Conservation (phyloP, 2,888 invertebrate genomes). For the Eupeodes luniger region DNA sequence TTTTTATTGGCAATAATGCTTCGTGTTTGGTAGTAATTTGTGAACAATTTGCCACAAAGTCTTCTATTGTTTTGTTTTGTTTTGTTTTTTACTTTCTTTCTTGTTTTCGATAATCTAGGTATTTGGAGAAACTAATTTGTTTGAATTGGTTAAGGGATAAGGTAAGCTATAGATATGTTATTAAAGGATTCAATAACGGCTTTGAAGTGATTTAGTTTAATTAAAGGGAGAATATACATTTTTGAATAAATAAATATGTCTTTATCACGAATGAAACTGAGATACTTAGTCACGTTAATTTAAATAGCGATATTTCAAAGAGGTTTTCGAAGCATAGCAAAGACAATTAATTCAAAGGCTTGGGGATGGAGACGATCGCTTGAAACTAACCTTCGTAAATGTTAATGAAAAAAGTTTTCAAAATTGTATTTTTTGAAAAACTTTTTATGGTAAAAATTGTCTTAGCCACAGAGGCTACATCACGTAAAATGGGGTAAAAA, state of each 20-base stretch:
- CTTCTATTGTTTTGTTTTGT: background rate
- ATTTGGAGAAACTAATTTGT: constrained; percentile 23
- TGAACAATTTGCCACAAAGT: constrained; percentile 54
- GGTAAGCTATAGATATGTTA: background rate
- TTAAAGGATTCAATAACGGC: constrained; percentile 13
- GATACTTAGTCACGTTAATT: background rate
- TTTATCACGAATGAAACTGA: constrained; percentile 1
- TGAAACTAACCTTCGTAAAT: no score
- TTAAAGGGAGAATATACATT: background rate
- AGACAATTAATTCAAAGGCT: background rate
- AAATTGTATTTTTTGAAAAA: no score
- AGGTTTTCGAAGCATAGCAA: no score
- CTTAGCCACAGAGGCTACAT: no score
- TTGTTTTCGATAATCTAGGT: background rate
- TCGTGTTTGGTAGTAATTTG: constrained; percentile 67
- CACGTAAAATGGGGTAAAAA: no score
- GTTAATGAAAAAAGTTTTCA: no score
- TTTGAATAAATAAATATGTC: constrained; percentile 6
- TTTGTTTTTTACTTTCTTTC: background rate
- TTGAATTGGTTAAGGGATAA: constrained; percentile 14
- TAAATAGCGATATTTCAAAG: background rate
- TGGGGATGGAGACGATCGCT: no score
- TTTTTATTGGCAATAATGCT: constrained; percentile 32
- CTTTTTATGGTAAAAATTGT: no score
- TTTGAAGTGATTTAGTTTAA: constrained; percentile 35